Evolutionary conservation across 1,140 invertebrate genomes (phyloP).

Genomic region (Drosophila pallidifrons): DNA sequence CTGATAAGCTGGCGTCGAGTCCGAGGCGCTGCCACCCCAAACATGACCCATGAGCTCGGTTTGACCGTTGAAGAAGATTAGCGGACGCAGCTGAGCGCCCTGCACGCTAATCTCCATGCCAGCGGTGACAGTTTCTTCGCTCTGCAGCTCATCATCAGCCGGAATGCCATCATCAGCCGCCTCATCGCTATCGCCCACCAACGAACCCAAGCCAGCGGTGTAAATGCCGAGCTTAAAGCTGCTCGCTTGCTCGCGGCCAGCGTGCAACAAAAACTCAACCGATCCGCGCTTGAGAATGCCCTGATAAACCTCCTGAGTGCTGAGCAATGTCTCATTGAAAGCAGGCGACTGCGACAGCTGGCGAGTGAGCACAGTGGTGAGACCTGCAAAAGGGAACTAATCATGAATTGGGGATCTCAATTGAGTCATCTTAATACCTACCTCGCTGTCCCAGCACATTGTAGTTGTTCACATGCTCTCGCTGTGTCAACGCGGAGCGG

Average conservation of each 20-base stretch:
- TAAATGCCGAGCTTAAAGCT: conserved; percentile 91
- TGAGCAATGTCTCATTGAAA: conserved; percentile 90
- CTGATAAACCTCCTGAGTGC: conserved; percentile 90
- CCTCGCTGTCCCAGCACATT: conserved; percentile 88
- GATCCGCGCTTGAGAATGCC: conserved; percentile 91
- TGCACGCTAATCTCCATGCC: conserved; percentile 94
- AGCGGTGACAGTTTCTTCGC: conserved; percentile 89
- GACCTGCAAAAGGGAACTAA: conserved; percentile 73
- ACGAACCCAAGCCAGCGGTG: conserved; percentile 90
- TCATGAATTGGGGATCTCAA: not conserved
- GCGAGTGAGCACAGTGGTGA: conserved; percentile 90
- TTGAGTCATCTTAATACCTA: conserved; percentile 31
- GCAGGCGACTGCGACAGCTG: conserved; percentile 87
- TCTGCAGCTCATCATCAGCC: conserved; percentile 86
- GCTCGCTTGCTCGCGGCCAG: conserved; percentile 85
- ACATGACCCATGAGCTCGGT: conserved; percentile 95
- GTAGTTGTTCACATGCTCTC: conserved; percentile 88
- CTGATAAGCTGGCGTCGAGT: conserved; percentile 93
- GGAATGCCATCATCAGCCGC: conserved; percentile 80
- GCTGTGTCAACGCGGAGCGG: conserved; percentile 78
- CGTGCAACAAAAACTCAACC: conserved; percentile 90
- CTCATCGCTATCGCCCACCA: conserved; percentile 87
- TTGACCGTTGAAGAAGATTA: conserved; percentile 94
- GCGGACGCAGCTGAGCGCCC: conserved; percentile 92
- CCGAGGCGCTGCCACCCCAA: conserved; percentile 93